A percentile compares a stretch with the other conserved stretches of the same genome.
These are phyloP conservation scores for Lordiphosa stackelbergi DNA, from an alignment of 1,140 invertebrate genomes.

Conservation along the genomic window DNA sequence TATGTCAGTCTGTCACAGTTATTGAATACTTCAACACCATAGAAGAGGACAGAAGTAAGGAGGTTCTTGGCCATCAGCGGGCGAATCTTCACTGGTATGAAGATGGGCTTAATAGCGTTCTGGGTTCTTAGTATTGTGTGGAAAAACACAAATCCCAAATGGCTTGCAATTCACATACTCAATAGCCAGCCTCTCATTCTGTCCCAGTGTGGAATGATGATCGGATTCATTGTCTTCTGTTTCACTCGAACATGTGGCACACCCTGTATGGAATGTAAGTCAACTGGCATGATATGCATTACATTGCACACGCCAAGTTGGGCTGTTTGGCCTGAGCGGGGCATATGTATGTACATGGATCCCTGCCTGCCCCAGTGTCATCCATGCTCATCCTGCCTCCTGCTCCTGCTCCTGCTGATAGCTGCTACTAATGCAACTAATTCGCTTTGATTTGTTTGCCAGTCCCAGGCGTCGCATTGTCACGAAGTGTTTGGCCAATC, in stretches of 20 bases:
- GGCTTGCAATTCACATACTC: no score
- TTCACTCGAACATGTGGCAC: neutral
- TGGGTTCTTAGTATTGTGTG: no score
- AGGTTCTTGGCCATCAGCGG: no score
- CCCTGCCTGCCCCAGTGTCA: slow-evolving; percentile 11
- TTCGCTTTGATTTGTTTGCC: slow-evolving; percentile 58
- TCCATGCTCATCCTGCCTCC: slow-evolving; percentile 2
- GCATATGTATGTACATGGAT: slow-evolving; percentile 2
- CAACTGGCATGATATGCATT: slow-evolving; percentile 10
- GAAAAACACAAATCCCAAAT: no score
- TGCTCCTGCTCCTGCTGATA: slow-evolving; percentile 33
- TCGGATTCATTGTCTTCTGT: no score
- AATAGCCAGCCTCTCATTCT: no score
- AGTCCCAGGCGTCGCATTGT: slow-evolving; percentile 41
- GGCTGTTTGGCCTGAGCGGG: neutral
- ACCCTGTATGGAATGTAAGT: slow-evolving; percentile 3
- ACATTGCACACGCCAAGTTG: slow-evolving; percentile 12
- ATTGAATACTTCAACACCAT: no score
- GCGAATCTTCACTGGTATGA: no score
- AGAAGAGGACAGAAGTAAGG: no score
- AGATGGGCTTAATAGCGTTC: no score
- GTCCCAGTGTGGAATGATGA: no score
- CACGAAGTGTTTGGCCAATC: slow-evolving; percentile 40
- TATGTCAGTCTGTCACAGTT: no score
- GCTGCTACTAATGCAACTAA: slow-evolving; percentile 58